phyloP scores from a whole-genome alignment of 2,888 invertebrate genomes.

The Drosophila anomelani region DNA sequence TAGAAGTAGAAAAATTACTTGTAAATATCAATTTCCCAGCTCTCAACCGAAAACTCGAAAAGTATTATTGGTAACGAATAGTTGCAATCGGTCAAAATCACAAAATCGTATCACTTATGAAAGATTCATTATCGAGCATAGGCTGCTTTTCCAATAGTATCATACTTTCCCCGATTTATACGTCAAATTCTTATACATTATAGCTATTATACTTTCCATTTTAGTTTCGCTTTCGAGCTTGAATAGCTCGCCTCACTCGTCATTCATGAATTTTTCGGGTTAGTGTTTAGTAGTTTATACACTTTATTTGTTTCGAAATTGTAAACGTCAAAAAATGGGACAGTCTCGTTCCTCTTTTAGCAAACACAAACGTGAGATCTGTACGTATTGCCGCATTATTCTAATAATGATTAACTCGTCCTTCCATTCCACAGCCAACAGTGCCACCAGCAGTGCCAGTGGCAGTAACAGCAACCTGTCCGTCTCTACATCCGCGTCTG shows the following conservation, averaged over 20 bases:
- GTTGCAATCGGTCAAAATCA: too few species aligned
- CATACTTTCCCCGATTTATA: not conserved
- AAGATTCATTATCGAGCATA: too few species aligned
- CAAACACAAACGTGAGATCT: not conserved
- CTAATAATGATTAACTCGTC: not conserved
- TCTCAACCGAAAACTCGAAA: too few species aligned
- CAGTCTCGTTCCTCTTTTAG: constrained; percentile 4
- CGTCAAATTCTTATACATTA: not conserved
- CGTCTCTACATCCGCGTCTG: constrained; percentile 65
- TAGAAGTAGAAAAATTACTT: too few species aligned
- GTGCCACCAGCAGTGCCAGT: constrained; percentile 67
- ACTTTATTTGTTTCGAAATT: constrained; percentile 16
- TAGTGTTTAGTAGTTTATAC: constrained; percentile 9
- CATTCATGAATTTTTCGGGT: constrained; percentile 7
- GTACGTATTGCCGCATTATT: not conserved
- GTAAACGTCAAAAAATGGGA: constrained; percentile 8
- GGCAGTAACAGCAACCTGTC: constrained; percentile 76
- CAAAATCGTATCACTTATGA: too few species aligned
- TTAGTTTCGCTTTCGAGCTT: constrained; percentile 1
- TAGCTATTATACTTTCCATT: not conserved
- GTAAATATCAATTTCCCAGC: too few species aligned
- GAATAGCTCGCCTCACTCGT: constrained; percentile 2
- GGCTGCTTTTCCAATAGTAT: not conserved
- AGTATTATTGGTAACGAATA: too few species aligned
- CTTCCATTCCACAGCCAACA: constrained; percentile 46